phyloP scores from a whole-genome alignment of 2,888 invertebrate genomes.

The Sarcophaga variegata region DNA sequence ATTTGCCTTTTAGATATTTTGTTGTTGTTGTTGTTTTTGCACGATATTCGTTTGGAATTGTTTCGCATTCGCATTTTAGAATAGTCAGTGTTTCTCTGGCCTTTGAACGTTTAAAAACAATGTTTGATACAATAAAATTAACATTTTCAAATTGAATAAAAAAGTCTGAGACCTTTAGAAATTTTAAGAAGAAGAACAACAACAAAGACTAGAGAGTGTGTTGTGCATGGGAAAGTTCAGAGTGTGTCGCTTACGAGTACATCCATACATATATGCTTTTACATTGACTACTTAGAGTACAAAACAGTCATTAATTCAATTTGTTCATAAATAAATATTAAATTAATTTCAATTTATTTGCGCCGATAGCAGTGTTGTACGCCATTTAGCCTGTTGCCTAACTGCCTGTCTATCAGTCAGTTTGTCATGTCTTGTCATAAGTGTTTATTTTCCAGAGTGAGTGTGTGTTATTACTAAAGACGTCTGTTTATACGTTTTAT shows the following conservation, averaged over 20 bases:
- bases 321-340: slow-evolving; percentile 15
- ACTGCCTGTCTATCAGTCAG: slow-evolving; percentile 12
- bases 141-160: not conserved
- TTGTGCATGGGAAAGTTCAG: slow-evolving; percentile 29
- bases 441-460: slow-evolving; percentile 6
- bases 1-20: not conserved
- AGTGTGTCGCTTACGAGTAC: slow-evolving; percentile 20
- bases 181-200: not conserved
- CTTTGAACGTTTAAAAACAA: slow-evolving; percentile 58
- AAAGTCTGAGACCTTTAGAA: not conserved
- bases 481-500: slow-evolving; percentile 61
- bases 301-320: slow-evolving; percentile 25
- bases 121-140: not conserved
- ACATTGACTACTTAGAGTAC: not conserved
- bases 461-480: slow-evolving; percentile 2
- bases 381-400: not conserved
- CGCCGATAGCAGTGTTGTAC: not conserved
- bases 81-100: slow-evolving; percentile 61
- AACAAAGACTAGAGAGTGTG: not conserved
- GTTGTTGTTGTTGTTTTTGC: slow-evolving; percentile 15
- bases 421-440: slow-evolving; percentile 16
- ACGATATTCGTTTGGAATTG: slow-evolving; percentile 30
- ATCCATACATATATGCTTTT: not conserved
- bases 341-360: slow-evolving; percentile 40
- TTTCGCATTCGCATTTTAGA: slow-evolving; percentile 10